Base-by-base conservation (phyloP, 2,888 invertebrate species). In the Bellardia pandia region DNA sequence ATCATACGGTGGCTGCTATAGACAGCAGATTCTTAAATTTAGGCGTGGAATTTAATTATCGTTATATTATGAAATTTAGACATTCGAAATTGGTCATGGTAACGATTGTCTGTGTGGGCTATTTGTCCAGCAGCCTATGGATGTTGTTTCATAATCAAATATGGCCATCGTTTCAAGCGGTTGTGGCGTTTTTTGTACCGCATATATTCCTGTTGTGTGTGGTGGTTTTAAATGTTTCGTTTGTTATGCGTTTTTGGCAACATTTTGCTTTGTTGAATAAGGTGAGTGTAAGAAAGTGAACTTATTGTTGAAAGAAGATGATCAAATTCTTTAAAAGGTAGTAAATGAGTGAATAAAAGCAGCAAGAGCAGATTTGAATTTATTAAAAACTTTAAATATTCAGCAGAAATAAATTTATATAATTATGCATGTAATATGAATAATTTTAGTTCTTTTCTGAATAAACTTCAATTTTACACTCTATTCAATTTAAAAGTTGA, bases 111-210 rank as follows among this genome's bases (percentile, higher is more conserved):
- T 93, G 93, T 79, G 64, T 90, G 11, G 74, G 88, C 0, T 93
- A 93, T 16, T 88, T 93, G 79, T 45, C 87, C 51, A 92, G 93
- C 53, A 93, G 93, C 48, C 83, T 91, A 30, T 90, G 90, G 85
- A 89, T 93, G 89, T 74, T 93, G 13, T 88, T 92, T 9, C 90
- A 86, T 13, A 92, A 92, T 74, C 90, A 90, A 77, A 91, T 93
- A 42, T 88, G 91, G 72, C 92, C 94, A 7, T 92, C 92, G 6
- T 90, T 92, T 80, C 90, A 92, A 6, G 93, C 93, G 11, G 91
- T 91, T 60, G 90, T 93, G 11, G 90, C 93, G 13, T 93, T 93
- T 86, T 93, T 93, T 86, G 90, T 92, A 62, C 93, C 93, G 0
- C 92, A 93, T 72, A 82, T 93, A 2, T 92, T 92, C 79, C 82